Evolutionary conservation across 2,113 vertebrate species (phyloP).

Genomic region (Abramis brama): DNA sequence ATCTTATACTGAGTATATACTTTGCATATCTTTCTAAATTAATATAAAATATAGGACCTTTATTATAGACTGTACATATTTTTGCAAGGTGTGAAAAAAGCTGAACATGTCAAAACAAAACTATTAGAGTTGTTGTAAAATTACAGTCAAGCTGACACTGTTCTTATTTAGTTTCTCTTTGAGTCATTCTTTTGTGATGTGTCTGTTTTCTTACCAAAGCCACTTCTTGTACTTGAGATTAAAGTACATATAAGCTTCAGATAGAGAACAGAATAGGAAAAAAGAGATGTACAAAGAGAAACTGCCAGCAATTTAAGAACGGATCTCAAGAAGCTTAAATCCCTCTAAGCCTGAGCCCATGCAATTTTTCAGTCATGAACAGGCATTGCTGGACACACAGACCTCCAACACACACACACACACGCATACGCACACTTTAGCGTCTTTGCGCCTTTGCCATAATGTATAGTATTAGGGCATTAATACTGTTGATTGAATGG

Average conservation of each 20-base stretch:
- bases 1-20: background rate
- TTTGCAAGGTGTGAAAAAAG: background rate
- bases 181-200: slow-evolving; percentile 36
- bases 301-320: slow-evolving; percentile 44
- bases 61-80: background rate
- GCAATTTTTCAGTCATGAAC: slow-evolving; percentile 53
- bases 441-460: slow-evolving; percentile 50
- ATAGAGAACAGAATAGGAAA: slow-evolving; percentile 22
- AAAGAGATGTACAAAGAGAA: slow-evolving; percentile 40
- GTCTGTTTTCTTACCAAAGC: slow-evolving; percentile 47
- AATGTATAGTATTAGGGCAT: slow-evolving; percentile 62
- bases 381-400: slow-evolving; percentile 40
- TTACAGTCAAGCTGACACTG: slow-evolving; percentile 25
- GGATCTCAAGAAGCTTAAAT: slow-evolving; percentile 56
- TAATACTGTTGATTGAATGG: slow-evolving; percentile 50
- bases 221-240: slow-evolving; percentile 54
- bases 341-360: slow-evolving; percentile 52
- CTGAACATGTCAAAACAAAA: background rate
- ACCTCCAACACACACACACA: background rate
- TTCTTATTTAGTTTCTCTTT: slow-evolving; percentile 12
- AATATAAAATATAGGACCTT: no score
- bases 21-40: no score
- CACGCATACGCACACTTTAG: no score
- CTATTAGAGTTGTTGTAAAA: background rate
- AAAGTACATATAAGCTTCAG: slow-evolving; percentile 49